Conservation (phyloP, 2,888 invertebrate species). For the Steromphala cineraria region DNA sequence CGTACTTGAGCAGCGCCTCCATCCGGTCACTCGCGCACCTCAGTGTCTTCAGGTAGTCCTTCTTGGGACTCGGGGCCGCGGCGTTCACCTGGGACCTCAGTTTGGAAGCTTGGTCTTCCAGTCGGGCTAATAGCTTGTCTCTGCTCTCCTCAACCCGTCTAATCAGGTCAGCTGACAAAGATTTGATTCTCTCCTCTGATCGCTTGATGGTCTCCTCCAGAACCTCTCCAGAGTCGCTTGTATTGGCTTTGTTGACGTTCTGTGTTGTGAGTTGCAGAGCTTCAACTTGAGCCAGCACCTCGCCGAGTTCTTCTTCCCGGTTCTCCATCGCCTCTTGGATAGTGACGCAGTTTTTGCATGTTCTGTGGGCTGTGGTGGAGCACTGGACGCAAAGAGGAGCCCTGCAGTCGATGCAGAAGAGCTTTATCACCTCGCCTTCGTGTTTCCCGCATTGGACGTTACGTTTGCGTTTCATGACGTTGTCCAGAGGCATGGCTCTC, state of each 20-base stretch:
- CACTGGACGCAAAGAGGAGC: slow-evolving; percentile 62
- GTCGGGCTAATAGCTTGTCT: slow-evolving; percentile 45
- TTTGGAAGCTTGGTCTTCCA: slow-evolving; percentile 43
- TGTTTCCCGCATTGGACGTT: slow-evolving; percentile 56
- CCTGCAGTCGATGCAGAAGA: slow-evolving; percentile 60
- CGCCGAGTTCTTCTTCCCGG: slow-evolving; percentile 44
- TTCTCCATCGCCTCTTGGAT: slow-evolving; percentile 55
- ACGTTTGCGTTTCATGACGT: slow-evolving; percentile 54
- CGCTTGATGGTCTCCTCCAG: slow-evolving; percentile 54
- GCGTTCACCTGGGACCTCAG: slow-evolving; percentile 40
- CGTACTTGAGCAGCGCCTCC: slow-evolving; percentile 57
- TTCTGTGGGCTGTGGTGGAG: slow-evolving; percentile 52
- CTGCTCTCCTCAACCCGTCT: slow-evolving; percentile 53
- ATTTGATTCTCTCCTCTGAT: slow-evolving; percentile 52
- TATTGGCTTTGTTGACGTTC: not conserved
- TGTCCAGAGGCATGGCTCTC: slow-evolving; percentile 50
- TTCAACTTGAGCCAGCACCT: slow-evolving; percentile 18
- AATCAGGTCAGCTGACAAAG: slow-evolving; percentile 49
- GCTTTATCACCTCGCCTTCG: slow-evolving; percentile 47
- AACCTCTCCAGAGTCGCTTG: slow-evolving; percentile 4
- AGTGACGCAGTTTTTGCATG: slow-evolving; percentile 60
- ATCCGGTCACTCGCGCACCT: slow-evolving; percentile 55
- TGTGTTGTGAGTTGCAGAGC: slow-evolving; percentile 12
- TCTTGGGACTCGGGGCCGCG: slow-evolving; percentile 42
- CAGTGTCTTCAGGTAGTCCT: slow-evolving; percentile 48